phyloP scores from a whole-genome alignment of 2,888 invertebrate species.

The Euproctis similis region DNA sequence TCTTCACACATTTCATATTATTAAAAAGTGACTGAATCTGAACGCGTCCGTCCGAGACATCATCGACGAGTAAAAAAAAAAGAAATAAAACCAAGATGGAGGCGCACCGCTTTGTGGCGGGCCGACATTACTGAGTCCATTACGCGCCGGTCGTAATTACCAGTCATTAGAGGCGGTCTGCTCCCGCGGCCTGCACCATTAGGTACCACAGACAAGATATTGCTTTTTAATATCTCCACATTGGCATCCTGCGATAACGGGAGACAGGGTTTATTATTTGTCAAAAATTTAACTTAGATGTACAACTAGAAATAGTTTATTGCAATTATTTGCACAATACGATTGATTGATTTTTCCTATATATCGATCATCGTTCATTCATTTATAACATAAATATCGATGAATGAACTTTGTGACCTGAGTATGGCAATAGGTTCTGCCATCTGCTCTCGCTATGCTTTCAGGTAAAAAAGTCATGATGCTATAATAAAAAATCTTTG shows the following conservation, averaged over 20 bases:
- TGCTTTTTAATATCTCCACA: slow-evolving; percentile 56
- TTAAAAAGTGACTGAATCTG: slow-evolving; percentile 34
- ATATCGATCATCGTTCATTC: too few relatives aligned
- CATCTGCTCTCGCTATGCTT: too few relatives aligned
- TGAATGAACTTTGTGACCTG: too few relatives aligned
- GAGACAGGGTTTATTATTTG: slow-evolving; percentile 18
- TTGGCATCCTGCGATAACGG: slow-evolving; percentile 27
- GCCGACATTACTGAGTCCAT: slow-evolving; percentile 62
- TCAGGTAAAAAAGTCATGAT: too few relatives aligned
- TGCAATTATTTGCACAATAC: too few relatives aligned
- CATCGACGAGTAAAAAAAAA: slow-evolving; percentile 31
- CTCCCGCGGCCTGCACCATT: slow-evolving; percentile 39
- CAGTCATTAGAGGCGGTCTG: slow-evolving; percentile 59
- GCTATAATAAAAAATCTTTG: too few relatives aligned
- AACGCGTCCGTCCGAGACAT: slow-evolving; percentile 38
- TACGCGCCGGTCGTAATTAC: slow-evolving; percentile 65
- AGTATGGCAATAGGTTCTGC: too few relatives aligned
- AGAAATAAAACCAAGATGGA: slow-evolving; percentile 51
- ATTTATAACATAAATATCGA: too few relatives aligned
- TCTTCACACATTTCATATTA: slow-evolving; percentile 33
- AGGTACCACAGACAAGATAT: slow-evolving; percentile 46
- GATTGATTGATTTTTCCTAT: too few relatives aligned
- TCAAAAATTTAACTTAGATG: too few relatives aligned
- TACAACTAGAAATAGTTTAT: too few relatives aligned
- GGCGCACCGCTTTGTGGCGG: slow-evolving; percentile 58